Base-by-base conservation (phyloP, 2,113 vertebrate species). In the Aythya baeri region DNA sequence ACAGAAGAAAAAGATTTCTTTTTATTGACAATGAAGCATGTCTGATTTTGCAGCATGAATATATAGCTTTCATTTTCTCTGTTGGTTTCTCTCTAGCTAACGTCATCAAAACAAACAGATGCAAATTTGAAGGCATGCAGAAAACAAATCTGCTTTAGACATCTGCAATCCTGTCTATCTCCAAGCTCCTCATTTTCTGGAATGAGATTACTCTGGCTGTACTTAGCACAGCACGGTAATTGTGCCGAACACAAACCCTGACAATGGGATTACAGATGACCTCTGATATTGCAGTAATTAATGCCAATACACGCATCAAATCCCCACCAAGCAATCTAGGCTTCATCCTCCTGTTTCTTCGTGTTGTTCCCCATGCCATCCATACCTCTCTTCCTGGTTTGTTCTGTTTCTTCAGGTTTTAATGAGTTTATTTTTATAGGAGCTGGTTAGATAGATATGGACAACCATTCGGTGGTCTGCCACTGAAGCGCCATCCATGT, bases 81-180 rank as follows among this genome's bases (percentile, higher is more conserved):
- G 49, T 72, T 94, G 75, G 46, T 87, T 91, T 86, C 65, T 93
- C 83, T 95, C 88, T 78, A 87, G 70, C 88, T 93, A 93, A 84
- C 41, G 3, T 90, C 94, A 97, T 67, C 71, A 92, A 91, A 97
- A 95, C 89, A 97, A 97, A 96, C 97, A 94, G 94, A 94, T 96
- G 97, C 88, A 94, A 95, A 97, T 97, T 72, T 94, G 94, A 91
- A 96, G 65, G 52, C 89, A 65, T 43, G 63, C 25, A 58, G 94
- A 88, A 97, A 96, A 97, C 90, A 97, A 97, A 97, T 96, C 94
- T 96, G 77, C 70, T 93, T 92, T n/a, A 93, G 96, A 92, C 91
- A 96, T 96, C 80, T 96, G 86, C 73, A 93, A 74, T 66, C 59
- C 65, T 92, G 52, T 72, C 78, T 90, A 92, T 50, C 77, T 91